A percentile compares a stretch with the other conserved stretches of the same genome.
Evolutionary conservation across 2,888 invertebrate species (phyloP).

Genomic region (Tanypteryx hageni): DNA sequence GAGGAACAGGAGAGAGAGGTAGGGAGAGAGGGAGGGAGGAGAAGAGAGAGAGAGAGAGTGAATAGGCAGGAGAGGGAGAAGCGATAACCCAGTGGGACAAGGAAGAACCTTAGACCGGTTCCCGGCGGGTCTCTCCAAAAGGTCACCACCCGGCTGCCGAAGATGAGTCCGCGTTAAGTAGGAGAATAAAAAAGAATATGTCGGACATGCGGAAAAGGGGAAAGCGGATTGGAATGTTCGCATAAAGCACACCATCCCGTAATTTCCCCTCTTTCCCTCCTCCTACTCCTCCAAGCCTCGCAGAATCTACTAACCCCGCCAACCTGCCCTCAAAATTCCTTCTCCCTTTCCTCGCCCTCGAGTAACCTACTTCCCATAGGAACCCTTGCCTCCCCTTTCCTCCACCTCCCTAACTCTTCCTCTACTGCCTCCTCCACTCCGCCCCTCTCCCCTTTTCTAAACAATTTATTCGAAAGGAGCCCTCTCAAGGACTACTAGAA

Average conservation of each 20-base stretch:
- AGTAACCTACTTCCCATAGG: not conserved
- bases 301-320: not conserved
- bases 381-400: not conserved
- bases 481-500: conserved; percentile 44
- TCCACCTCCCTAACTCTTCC: not conserved
- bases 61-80: not conserved
- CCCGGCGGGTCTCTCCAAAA: conserved; percentile 8
- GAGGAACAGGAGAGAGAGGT: no score
- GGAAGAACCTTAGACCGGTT: conserved; percentile 6
- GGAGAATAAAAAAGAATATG: conserved; percentile 2
- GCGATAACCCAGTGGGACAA: not conserved
- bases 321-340: not conserved
- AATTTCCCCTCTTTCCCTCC: not conserved
- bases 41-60: not conserved
- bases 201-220: conserved; percentile 39
- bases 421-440: not conserved
- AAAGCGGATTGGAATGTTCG: conserved; percentile 48
- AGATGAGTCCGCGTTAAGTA: conserved; percentile 49
- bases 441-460: not conserved
- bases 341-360: not conserved
- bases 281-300: not conserved
- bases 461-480: conserved; percentile 16
- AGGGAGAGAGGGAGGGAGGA: not conserved
- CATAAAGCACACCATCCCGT: conserved; percentile 53
- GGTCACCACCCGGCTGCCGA: conserved; percentile 51